Base-by-base conservation (phyloP, 2,888 invertebrate genomes). In the Patella depressa region DNA sequence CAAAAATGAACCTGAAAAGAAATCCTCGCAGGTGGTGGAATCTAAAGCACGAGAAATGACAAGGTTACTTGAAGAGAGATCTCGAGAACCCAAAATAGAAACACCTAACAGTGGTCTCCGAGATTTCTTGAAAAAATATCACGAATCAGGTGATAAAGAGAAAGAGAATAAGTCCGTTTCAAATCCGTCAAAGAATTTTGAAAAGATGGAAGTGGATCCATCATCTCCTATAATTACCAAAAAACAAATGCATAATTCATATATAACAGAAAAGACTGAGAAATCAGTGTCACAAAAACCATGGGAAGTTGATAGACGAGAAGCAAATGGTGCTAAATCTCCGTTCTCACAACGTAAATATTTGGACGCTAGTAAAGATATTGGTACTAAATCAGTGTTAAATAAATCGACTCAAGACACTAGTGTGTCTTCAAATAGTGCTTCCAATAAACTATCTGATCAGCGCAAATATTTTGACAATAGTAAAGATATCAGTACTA, bases 221-320 rank as follows among this genome's bases (percentile, higher is more conserved):
- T 69, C 75, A 17, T 29, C 59, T 45, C 78, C 78, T 14, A 53
- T 78, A 11, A 77, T 77, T n/a, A 53, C 75, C 53, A 79, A 71
- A 45, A 75, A 77, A 71, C 70, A 75, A 19, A 14, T 34, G 24
- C 75, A 65, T 65, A 65, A 19, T 65, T 45, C 45, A 9, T 45
- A 45, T 4, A 45, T 45, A 45, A 24, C 14, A 12, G 19, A 19
- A 9, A 65, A 65, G 7, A 19, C 65, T 24, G 24, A n/a, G 4
- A 24, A 65, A 5, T 24, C 19, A 24, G 19, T 24, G 11, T 11
- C 19, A 11, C 12, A 24, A 12, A 65, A 65, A 65, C 24, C 65
- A 12, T 65, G 65, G 65, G 45, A 45, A 45, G 45, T 45, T 45
- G 45, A 45, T 45, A n/a, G 65, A 24, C 19, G 19, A 19, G 65